phyloP scores from a whole-genome alignment of 2,888 invertebrate genomes.

The Pharmacophagus antenor region DNA sequence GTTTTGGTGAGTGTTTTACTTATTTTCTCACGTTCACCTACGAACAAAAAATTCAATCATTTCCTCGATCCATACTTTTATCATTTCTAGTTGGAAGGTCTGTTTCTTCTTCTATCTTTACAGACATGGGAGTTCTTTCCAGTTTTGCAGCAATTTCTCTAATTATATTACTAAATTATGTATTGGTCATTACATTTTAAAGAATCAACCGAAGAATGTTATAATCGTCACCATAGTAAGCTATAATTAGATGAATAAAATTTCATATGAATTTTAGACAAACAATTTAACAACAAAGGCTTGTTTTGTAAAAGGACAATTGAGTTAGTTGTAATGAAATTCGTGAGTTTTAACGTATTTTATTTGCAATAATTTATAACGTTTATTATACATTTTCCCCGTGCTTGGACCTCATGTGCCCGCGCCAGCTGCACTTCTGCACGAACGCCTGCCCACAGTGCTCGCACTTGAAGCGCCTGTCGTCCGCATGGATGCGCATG shows the following conservation, averaged over 20 bases:
- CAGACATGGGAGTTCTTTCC: background rate
- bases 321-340: background rate
- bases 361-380: background rate
- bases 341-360: background rate
- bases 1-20: slow-evolving; percentile 7
- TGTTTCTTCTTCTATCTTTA: background rate
- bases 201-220: too few species aligned
- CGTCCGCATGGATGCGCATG: slow-evolving; percentile 49
- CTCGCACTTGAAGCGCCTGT: slow-evolving; percentile 46
- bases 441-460: slow-evolving; percentile 48
- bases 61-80: slow-evolving; percentile 2
- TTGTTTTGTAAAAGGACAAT: too few species aligned
- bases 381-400: slow-evolving; percentile 36
- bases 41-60: slow-evolving; percentile 28
- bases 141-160: background rate
- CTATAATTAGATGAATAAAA: too few species aligned
- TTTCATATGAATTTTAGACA: too few species aligned
- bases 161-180: background rate
- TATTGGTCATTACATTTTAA: background rate
- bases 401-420: slow-evolving; percentile 58
- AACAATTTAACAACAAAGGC: too few species aligned
- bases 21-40: slow-evolving; percentile 19
- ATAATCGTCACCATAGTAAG: too few species aligned
- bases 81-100: background rate
- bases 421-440: slow-evolving; percentile 57